These are phyloP conservation scores for Teinopalpus imperialis DNA, from an alignment of 2,888 invertebrate species.

Conservation along the genomic window DNA sequence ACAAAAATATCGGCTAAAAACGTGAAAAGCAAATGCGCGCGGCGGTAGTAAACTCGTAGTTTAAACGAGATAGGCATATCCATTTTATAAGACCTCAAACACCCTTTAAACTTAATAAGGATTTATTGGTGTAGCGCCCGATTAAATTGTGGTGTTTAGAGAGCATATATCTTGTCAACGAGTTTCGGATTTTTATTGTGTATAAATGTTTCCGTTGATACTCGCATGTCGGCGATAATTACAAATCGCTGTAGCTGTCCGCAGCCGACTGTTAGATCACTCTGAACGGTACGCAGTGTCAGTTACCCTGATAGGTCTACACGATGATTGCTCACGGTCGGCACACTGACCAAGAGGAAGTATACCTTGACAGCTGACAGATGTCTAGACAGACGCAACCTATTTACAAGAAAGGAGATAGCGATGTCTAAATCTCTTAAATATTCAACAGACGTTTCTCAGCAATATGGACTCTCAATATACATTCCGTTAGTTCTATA, in stretches of 20 bases:
- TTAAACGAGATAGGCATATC: too few relatives aligned
- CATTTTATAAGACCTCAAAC: too few relatives aligned
- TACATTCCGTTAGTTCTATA: too few relatives aligned
- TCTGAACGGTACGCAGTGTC: constrained; percentile 42
- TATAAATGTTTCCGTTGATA: constrained; percentile 21
- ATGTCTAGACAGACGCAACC: constrained; percentile 35
- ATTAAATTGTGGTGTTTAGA: constrained; percentile 23
- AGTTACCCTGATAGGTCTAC: constrained; percentile 42
- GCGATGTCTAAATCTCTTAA: background rate
- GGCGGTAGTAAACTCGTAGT: too few relatives aligned
- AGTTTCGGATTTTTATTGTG: constrained; percentile 1
- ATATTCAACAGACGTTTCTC: constrained; percentile 1
- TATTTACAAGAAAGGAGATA: constrained; percentile 17
- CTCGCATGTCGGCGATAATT: constrained; percentile 23
- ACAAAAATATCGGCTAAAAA: too few relatives aligned
- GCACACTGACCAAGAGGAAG: constrained; percentile 57
- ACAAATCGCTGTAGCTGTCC: constrained; percentile 23
- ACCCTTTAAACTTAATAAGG: constrained; percentile 26
- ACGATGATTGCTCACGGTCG: constrained; percentile 54
- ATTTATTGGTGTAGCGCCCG: constrained; percentile 31
- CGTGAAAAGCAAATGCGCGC: too few relatives aligned
- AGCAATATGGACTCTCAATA: too few relatives aligned
- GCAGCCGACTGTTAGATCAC: constrained; percentile 27
- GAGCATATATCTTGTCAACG: constrained; percentile 1
- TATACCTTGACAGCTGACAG: constrained; percentile 51